Conservation (phyloP, 2,888 invertebrate genomes). For the Sericinus montela region DNA sequence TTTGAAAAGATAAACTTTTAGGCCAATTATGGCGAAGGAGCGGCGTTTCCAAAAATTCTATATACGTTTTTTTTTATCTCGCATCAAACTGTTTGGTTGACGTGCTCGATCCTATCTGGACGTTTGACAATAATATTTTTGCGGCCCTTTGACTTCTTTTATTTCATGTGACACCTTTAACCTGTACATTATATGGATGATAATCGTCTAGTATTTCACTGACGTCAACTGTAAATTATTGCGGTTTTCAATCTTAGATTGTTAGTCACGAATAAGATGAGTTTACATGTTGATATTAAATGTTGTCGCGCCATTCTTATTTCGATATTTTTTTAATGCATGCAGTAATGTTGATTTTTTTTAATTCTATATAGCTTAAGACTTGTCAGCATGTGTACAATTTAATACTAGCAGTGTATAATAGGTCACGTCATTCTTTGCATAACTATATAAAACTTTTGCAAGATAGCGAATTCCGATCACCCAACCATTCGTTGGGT, state of each 20-base stretch:
- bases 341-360: conserved; percentile 10
- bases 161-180: conserved; percentile 12
- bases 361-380: no score
- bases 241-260: conserved; percentile 44
- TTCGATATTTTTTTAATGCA: conserved; percentile 35
- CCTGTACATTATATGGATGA: not conserved
- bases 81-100: conserved; percentile 58
- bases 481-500: no score
- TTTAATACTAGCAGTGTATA: no score
- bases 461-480: no score
- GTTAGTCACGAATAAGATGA: conserved; percentile 63
- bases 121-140: conserved; percentile 38
- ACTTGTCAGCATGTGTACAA: no score
- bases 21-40: conserved; percentile 64
- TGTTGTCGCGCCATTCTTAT: conserved; percentile 58
- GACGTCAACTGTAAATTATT: conserved; percentile 12
- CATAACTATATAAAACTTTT: no score
- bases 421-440: no score
- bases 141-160: not conserved
- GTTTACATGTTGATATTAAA: conserved; percentile 62
- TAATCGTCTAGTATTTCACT: not conserved
- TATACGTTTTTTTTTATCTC: conserved; percentile 54
- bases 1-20: conserved; percentile 68
- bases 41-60: conserved; percentile 71
- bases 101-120: conserved; percentile 61